A percentile compares a stretch with the other conserved stretches of the same genome.
phyloP scores from a whole-genome alignment of 2,797 vertebrate genomes.

The Gymnopithys bicolor region DNA sequence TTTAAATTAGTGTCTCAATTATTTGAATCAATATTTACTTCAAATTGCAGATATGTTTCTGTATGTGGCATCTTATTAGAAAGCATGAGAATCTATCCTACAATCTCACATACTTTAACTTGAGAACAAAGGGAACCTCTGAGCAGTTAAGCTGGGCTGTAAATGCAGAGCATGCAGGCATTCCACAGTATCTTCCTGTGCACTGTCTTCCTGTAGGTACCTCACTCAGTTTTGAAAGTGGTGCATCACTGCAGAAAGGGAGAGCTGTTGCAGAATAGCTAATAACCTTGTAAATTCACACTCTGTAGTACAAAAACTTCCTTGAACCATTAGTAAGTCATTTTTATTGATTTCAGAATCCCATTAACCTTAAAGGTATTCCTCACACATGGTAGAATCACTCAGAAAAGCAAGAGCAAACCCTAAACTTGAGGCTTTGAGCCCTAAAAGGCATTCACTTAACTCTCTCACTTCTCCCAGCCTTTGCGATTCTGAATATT shows the following conservation, averaged over 20 bases:
- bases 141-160: not conserved
- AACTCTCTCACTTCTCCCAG: not conserved
- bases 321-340: conserved; percentile 31
- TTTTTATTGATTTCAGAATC: conserved; percentile 60
- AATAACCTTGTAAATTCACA: conserved; percentile 43
- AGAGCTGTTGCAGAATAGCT: conserved; percentile 8
- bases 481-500: not conserved
- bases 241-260: not conserved
- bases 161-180: not conserved
- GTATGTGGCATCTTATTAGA: not conserved
- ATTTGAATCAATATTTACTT: not conserved
- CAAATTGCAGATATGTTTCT: not conserved
- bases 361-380: conserved; percentile 47
- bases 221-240: not conserved
- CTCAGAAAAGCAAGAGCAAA: conserved; percentile 1
- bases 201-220: not conserved
- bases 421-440: not conserved
- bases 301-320: conserved; percentile 36
- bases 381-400: conserved; percentile 4
- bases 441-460: not conserved
- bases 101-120: fast-evolving
- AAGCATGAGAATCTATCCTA: not conserved
- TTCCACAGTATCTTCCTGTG: not conserved
- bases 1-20: not conserved
- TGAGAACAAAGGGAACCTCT: not conserved